Evolutionary conservation across 1,140 invertebrate genomes (phyloP).

Genomic region (Drepana arcuata): DNA sequence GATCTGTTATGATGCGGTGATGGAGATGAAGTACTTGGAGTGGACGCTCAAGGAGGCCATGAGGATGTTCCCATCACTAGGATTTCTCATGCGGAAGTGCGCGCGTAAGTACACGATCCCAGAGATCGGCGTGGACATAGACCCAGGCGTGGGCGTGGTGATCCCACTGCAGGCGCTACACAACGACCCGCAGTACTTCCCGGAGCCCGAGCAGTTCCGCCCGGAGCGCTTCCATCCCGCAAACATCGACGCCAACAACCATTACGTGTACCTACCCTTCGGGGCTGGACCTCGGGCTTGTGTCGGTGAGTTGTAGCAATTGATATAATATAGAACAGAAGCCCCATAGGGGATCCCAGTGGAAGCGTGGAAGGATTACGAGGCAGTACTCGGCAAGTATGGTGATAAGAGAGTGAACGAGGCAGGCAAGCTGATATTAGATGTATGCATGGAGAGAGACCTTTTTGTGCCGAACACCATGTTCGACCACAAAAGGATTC

Average conservation of each 20-base stretch:
- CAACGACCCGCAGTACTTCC: slow-evolving; percentile 70
- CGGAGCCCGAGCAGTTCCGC: slow-evolving; percentile 68
- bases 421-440: too few relatives aligned
- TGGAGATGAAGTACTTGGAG: slow-evolving; percentile 63
- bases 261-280: slow-evolving; percentile 46
- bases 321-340: too few relatives aligned
- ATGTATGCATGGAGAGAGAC: not conserved
- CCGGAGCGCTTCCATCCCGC: slow-evolving; percentile 72
- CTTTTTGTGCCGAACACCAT: not conserved
- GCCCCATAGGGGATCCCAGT: too few relatives aligned
- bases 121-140: slow-evolving; percentile 44
- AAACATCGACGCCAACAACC: slow-evolving; percentile 34
- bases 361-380: too few relatives aligned
- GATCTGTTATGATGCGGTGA: slow-evolving; percentile 62
- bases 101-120: slow-evolving; percentile 59
- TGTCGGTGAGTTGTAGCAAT: slow-evolving; percentile 27
- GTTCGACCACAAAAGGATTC: not conserved
- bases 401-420: too few relatives aligned
- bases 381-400: too few relatives aligned
- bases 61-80: slow-evolving; percentile 59
- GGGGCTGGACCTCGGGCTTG: slow-evolving; percentile 37
- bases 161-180: slow-evolving; percentile 68
- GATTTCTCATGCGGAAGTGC: slow-evolving; percentile 50
- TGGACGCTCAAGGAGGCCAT: slow-evolving; percentile 67
- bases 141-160: slow-evolving; percentile 38